Percentiles rank a stretch among this genome's conserved stretches.
These are phyloP conservation scores for Trematocara zebra DNA, from an alignment of 2,113 vertebrate genomes.

Conservation along the genomic window DNA sequence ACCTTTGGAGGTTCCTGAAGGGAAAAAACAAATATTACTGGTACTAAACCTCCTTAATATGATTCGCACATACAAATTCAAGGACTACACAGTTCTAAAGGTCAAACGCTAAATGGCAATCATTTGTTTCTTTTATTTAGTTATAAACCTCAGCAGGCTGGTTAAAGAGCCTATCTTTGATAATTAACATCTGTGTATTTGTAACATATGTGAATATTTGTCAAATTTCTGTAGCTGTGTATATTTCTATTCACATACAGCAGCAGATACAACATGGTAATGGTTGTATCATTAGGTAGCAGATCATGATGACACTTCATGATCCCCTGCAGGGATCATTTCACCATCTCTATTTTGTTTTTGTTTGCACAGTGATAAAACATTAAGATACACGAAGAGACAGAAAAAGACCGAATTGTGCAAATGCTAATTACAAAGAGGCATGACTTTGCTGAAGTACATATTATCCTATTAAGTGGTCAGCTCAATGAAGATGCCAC, in stretches of 20 bases:
- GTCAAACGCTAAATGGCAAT: neutral
- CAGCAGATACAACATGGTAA: neutral
- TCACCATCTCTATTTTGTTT: neutral
- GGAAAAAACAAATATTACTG: neutral
- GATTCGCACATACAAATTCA: neutral
- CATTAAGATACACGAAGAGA: neutral
- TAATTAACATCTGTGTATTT: neutral
- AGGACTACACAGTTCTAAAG: neutral
- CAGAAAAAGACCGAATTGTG: constrained; percentile 13
- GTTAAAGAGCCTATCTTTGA: neutral
- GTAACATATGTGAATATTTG: neutral
- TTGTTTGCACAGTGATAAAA: constrained; percentile 23
- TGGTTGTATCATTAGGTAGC: neutral
- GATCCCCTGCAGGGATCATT: neutral
- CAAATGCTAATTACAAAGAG: neutral
- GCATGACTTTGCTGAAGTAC: neutral
- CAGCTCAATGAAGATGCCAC: neutral
- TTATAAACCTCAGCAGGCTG: neutral
- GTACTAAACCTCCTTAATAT: neutral
- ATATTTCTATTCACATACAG: neutral
- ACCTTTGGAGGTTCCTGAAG: neutral
- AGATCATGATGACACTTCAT: neutral
- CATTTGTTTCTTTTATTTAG: neutral
- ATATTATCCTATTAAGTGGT: neutral
- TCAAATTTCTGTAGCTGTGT: neutral